phyloP scores from a whole-genome alignment of 1,140 invertebrate genomes.

The Vanessa tameamea region DNA sequence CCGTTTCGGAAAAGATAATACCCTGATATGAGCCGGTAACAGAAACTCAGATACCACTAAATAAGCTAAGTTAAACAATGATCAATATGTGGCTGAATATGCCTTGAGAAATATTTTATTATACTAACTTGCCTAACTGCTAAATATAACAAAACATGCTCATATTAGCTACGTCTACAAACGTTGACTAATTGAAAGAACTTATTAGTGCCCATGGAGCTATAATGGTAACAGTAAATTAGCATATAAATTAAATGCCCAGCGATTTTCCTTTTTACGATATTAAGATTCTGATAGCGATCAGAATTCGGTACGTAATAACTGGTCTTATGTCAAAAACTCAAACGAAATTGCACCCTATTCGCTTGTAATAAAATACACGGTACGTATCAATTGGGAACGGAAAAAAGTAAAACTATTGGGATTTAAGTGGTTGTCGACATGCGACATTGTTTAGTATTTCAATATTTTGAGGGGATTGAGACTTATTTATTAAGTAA shows the following conservation, averaged over 20 bases:
- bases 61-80: too few species aligned
- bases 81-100: too few species aligned
- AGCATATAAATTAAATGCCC: constrained; percentile 65
- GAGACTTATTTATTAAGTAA: constrained; percentile 26
- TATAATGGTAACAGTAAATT: constrained; percentile 43
- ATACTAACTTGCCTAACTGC: not conserved
- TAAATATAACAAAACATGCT: not conserved
- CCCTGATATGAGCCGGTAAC: too few species aligned
- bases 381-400: constrained; percentile 20
- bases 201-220: not conserved
- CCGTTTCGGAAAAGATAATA: too few species aligned
- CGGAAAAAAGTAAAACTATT: constrained; percentile 34
- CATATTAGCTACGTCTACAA: not conserved
- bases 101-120: not conserved
- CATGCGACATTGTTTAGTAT: constrained; percentile 32
- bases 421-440: constrained; percentile 27
- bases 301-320: constrained; percentile 49
- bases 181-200: constrained; percentile 17
- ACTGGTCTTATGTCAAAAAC: constrained; percentile 27
- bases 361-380: constrained; percentile 1
- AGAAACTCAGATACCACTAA: too few species aligned
- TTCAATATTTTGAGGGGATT: constrained; percentile 16
- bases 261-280: constrained; percentile 51
- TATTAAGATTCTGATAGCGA: constrained; percentile 47
- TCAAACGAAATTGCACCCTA: constrained; percentile 18